phyloP scores from a whole-genome alignment of 2,113 vertebrate species.

The Engystomops pustulosus region DNA sequence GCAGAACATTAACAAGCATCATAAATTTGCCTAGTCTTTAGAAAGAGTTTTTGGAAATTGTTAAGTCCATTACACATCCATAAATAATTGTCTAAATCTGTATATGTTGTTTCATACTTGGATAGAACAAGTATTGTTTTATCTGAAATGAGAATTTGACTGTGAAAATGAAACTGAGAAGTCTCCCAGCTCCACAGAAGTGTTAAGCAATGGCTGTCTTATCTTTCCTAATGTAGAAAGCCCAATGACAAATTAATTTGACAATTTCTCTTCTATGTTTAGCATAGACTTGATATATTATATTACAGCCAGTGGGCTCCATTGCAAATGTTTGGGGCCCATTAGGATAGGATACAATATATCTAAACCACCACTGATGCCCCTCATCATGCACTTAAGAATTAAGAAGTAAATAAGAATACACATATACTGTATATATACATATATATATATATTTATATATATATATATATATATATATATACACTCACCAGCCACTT shows the following conservation, averaged over 20 bases:
- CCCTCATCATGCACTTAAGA: no score
- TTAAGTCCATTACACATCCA: slow-evolving; percentile 67
- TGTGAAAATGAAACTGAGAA: not conserved
- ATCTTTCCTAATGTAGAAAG: not conserved
- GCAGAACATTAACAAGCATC: slow-evolving; percentile 69
- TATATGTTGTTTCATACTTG: slow-evolving; percentile 8
- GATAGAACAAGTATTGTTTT: slow-evolving; percentile 19
- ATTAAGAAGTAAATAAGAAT: no score
- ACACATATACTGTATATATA: no score
- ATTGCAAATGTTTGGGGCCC: no score
- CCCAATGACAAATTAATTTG: not conserved
- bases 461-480: no score
- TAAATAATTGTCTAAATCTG: slow-evolving; percentile 53
- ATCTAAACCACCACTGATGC: no score
- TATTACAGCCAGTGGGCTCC: no score
- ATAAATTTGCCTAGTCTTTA: slow-evolving; percentile 73
- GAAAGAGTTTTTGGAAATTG: slow-evolving; percentile 64
- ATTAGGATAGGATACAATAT: no score
- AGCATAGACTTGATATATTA: no score
- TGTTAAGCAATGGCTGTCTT: not conserved
- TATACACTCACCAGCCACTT: no score
- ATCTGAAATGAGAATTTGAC: not conserved
- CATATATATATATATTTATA: no score
- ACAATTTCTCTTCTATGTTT: no score
- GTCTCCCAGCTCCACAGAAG: not conserved